These are phyloP conservation scores for Crioceris asparagi DNA, from an alignment of 2,888 invertebrate genomes.

Conservation along the genomic window DNA sequence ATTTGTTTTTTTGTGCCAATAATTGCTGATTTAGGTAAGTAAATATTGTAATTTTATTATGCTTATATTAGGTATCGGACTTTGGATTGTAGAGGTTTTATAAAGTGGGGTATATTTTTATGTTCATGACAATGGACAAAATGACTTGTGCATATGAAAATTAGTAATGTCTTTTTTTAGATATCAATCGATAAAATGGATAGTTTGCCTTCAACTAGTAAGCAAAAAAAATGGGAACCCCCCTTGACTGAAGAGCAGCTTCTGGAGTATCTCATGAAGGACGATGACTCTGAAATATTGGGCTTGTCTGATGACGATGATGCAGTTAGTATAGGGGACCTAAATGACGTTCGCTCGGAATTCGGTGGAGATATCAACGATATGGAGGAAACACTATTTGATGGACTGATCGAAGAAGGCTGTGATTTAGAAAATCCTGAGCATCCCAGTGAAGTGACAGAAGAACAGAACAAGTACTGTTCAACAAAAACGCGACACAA, in stretches of 20 bases:
- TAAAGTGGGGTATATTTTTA: no score
- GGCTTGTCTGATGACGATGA: not conserved
- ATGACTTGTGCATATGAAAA: not conserved
- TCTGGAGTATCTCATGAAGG: conserved; percentile 1
- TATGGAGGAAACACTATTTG: not conserved
- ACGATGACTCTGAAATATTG: conserved; percentile 2
- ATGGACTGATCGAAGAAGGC: no score
- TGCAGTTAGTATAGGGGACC: not conserved
- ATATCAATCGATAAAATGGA: conserved; percentile 1
- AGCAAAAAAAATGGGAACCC: not conserved
- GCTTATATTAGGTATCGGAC: no score
- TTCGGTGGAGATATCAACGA: not conserved
- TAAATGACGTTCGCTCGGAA: not conserved
- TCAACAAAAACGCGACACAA: no score
- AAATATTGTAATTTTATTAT: no score
- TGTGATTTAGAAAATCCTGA: no score
- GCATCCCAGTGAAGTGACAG: no score
- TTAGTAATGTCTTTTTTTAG: not conserved
- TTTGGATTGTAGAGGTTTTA: no score
- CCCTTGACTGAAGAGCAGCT: not conserved
- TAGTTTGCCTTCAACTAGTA: conserved; percentile 1
- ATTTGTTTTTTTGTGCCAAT: no score
- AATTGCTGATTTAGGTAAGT: no score
- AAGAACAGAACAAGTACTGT: no score
- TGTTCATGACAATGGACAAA: no score